Base-by-base conservation (phyloP, 2,888 invertebrate genomes). In the Anoncus sp. region DNA sequence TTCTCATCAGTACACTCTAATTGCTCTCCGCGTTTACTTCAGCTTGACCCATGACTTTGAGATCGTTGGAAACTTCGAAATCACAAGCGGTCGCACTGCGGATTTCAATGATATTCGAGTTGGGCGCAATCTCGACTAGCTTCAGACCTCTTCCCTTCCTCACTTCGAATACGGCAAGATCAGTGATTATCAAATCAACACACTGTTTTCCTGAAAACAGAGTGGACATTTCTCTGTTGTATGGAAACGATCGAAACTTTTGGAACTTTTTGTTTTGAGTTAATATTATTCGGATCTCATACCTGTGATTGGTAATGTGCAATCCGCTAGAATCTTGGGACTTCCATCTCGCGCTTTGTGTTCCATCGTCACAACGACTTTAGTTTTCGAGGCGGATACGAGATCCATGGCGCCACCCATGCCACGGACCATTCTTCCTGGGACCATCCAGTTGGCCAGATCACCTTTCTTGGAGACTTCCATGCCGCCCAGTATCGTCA, bases 351-450 rank as follows among this genome's bases (percentile, higher is more conserved):
- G 97, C 2, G 98, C 96, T 49, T 95, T 95, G 88, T 99, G 99
- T 90, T 99, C 99, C 99, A 99, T 99, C 5, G 98, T 97, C 0
- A 99, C 95, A 14, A 99, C 95, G 0, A 99, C 99, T 93, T 97
- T 98, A 9, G 98, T 98, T 35, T 94, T 94, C 0, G 96, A 95
- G 9, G 97, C 96, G 1, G 98, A 96, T 2, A 99, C 99, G 79
- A 99, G 93, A 92, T 99, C 99, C 99, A 99, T 99, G 0, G 99
- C 99, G 38, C 99, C 99, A 45, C 99, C 99, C 99, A 99, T 99
- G 51, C 99, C 99, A 92, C 99, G 99, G 1, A 99, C 98, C 92
- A 99, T 93, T 92, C 98, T 98, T 38, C 98, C 98, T 96, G 99
- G 99, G 87, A 99, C 98, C 98, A 99, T 99, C 99, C 99, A 99